These are phyloP conservation scores for Parotocinclus haroldoi DNA, from an alignment of 2,797 vertebrate genomes.

Conservation along the genomic window DNA sequence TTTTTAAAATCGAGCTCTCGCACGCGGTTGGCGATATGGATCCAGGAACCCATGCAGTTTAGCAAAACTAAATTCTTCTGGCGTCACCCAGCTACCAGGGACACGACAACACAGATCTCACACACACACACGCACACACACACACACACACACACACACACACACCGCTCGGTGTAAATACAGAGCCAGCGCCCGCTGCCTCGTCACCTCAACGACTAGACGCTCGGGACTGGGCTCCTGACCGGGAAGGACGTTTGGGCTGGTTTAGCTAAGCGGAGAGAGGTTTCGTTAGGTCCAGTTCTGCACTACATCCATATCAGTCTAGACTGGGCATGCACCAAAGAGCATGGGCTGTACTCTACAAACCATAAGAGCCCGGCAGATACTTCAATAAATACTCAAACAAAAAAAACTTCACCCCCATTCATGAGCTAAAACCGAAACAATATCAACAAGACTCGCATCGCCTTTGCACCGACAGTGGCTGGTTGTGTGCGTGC, in stretches of 20 bases:
- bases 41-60: slow-evolving; percentile 42
- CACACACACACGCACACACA: too few species aligned
- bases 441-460: neutral
- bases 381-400: slow-evolving; percentile 37
- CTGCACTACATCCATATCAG: neutral
- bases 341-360: slow-evolving; percentile 3
- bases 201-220: slow-evolving; percentile 27
- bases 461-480: neutral
- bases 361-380: slow-evolving; percentile 9
- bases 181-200: slow-evolving; percentile 10
- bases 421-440: neutral
- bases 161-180: slow-evolving; percentile 12
- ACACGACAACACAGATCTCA: slow-evolving; percentile 8
- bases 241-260: neutral
- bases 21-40: slow-evolving; percentile 32
- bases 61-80: slow-evolving; percentile 35
- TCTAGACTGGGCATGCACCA: slow-evolving; percentile 8
- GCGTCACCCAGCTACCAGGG: slow-evolving; percentile 25
- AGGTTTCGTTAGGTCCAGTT: slow-evolving; percentile 8
- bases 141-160: too few species aligned
- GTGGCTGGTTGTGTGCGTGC: too few species aligned
- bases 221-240: too few species aligned
- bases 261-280: slow-evolving; percentile 1
- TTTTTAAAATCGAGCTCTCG: slow-evolving; percentile 38
- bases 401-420: slow-evolving; percentile 3